Base-by-base conservation (phyloP, 2,888 invertebrate species). In the Drosophila borborema region DNA sequence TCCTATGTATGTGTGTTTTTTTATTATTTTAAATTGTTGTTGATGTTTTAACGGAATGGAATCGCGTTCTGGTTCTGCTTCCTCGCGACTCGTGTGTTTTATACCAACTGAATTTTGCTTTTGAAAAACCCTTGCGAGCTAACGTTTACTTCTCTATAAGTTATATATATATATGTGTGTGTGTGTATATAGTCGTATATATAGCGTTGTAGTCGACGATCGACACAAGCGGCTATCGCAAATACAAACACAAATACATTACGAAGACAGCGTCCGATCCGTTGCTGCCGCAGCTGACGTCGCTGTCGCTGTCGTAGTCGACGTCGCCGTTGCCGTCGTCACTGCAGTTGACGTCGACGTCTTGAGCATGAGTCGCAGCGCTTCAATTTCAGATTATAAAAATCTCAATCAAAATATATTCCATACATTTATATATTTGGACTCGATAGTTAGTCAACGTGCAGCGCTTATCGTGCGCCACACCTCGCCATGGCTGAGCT, bases 71-170 rank as follows among this genome's bases (percentile, higher is more conserved):
- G 69, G 58, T 72, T 67, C 41, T 81, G 77, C 85, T 82, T 90
- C 89, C 87, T 82, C 82, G 82, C 85, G 81, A 67, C 84, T 85
- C 85, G 81, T 82, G 74, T 72, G 81, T 70, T 83, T 89, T 74
- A 76, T 90, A 75, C 81, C 81, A 90, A 90, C 90, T 90, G 86
- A 91, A 90, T 60, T 82, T 83, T 69, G 71, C 77, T 82, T 89
- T 85, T 85, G 74, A 76, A 75, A 81, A 82, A 88, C 87, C 87
- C 89, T 89, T 89, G 72, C 86, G 89, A 87, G 82, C 79, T 81
- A 83, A 76, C 82, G 79, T 74, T 73, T 73, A 74, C 55, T 61
- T 69, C 78, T 66, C 49, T 69, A 62, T 65, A 60, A 74, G 71
- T 54, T 70, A 9, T 9, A n/a, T 16, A 53, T 18, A 3, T 14